Percentiles rank a stretch among this genome's conserved stretches.
Conservation (phyloP, 2,113 vertebrate genomes). For the Poicephalus gulielmi region DNA sequence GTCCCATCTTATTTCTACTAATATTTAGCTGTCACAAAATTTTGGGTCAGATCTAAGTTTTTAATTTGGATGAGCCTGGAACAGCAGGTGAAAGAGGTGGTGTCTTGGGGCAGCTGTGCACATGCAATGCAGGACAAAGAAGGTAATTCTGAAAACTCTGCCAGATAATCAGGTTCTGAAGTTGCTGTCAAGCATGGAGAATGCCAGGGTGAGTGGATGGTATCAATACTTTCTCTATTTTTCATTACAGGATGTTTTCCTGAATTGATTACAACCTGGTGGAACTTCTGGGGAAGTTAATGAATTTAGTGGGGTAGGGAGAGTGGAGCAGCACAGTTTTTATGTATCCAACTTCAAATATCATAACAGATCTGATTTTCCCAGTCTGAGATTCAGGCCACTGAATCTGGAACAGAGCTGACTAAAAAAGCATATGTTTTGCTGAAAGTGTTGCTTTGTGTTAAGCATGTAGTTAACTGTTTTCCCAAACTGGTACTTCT, state of each 20-base stretch:
- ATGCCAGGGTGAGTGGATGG: not conserved
- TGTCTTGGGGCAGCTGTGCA: not conserved
- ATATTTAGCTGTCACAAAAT: not conserved
- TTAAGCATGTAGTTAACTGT: conserved; percentile 35
- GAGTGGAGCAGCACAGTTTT: not conserved
- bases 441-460: conserved; percentile 48
- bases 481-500: conserved; percentile 55
- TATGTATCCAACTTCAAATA: not conserved
- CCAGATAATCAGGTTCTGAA: not conserved
- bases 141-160: not conserved
- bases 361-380: not conserved
- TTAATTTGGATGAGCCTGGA: not conserved
- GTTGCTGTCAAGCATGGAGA: not conserved
- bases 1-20: not conserved
- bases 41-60: not conserved
- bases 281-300: not conserved
- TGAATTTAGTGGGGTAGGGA: not conserved
- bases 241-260: not conserved
- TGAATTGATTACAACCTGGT: not conserved
- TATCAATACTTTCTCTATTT: not conserved
- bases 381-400: not conserved
- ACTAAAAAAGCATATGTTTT: conserved; percentile 33
- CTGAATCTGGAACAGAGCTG: not conserved
- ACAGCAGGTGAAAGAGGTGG: not conserved
- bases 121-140: not conserved